Conservation (phyloP, 1,140 invertebrate genomes). For the Euglossa dilemma region DNA sequence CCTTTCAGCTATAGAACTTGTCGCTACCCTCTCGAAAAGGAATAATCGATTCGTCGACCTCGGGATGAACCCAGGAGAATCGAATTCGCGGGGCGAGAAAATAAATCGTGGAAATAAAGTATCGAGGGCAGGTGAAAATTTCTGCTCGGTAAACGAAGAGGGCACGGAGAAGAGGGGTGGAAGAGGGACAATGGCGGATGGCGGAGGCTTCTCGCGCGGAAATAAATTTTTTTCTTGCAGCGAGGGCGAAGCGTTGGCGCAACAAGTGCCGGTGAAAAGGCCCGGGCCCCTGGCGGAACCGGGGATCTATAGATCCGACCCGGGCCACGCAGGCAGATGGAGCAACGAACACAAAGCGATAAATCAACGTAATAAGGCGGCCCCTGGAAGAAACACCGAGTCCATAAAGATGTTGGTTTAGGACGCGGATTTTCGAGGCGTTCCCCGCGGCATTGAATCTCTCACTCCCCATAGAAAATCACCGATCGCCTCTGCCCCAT, state of each 20-base stretch:
- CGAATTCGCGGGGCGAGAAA: no score
- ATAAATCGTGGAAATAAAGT: not conserved
- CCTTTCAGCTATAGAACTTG: no score
- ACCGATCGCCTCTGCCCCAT: conserved; percentile 36
- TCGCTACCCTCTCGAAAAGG: no score
- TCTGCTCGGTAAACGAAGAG: not conserved
- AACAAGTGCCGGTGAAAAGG: conserved; percentile 44
- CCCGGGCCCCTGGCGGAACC: conserved; percentile 25
- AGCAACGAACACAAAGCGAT: conserved; percentile 61
- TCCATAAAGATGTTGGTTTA: conserved; percentile 72
- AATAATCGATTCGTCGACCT: no score
- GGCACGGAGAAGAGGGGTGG: not conserved
- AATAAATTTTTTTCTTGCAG: conserved; percentile 20
- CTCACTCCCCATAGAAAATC: conserved; percentile 54
- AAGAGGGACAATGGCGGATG: not conserved
- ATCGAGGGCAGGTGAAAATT: not conserved
- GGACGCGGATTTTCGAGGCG: conserved; percentile 58
- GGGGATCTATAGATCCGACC: conserved; percentile 32
- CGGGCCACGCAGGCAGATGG: conserved; percentile 43
- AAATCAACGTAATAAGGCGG: conserved; percentile 71
- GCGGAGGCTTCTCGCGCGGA: not conserved
- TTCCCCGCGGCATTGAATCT: conserved; percentile 43
- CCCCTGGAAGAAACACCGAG: conserved; percentile 56
- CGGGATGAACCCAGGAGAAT: no score
- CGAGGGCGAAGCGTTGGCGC: not conserved